A percentile compares a stretch with the other conserved stretches of the same genome.
These are phyloP conservation scores for Hycleus phaleratus DNA, from an alignment of 1,140 invertebrate genomes.

Conservation along the genomic window DNA sequence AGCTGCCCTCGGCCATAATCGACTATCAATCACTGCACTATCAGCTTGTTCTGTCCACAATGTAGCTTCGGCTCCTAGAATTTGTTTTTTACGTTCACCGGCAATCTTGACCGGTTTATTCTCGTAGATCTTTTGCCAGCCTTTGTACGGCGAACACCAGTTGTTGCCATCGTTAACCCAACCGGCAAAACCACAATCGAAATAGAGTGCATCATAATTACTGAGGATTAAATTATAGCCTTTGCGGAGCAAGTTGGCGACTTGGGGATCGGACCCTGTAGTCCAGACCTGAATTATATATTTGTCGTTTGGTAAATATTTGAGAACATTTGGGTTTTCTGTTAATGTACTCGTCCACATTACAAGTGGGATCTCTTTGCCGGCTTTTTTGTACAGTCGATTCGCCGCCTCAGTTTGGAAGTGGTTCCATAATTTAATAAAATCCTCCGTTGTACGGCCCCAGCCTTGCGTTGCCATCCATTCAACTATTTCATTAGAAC, in stretches of 20 bases:
- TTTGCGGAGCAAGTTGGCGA: constrained; percentile 57
- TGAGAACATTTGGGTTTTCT: constrained; percentile 53
- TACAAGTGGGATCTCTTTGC: constrained; percentile 54
- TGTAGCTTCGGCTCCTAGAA: constrained; percentile 64
- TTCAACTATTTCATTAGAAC: constrained; percentile 52
- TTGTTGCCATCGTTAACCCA: constrained; percentile 63
- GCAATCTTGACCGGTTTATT: constrained; percentile 60
- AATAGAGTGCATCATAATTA: constrained; percentile 76
- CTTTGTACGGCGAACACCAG: constrained; percentile 82
- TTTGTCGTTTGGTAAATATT: constrained; percentile 55
- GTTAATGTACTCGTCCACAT: constrained; percentile 81
- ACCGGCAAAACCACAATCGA: constrained; percentile 70
- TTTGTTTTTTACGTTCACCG: constrained; percentile 28
- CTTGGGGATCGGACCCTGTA: constrained; percentile 50
- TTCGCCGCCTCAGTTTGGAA: constrained; percentile 63
- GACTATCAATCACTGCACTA: constrained; percentile 52
- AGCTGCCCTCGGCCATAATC: constrained; percentile 70
- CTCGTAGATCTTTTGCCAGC: constrained; percentile 79
- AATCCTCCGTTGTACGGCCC: constrained; percentile 51
- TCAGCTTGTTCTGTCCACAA: constrained; percentile 78
- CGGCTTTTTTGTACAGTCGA: constrained; percentile 47
- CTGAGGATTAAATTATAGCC: constrained; percentile 70
- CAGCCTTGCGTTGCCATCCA: constrained; percentile 62
- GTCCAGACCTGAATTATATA: constrained; percentile 85
- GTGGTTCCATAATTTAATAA: constrained; percentile 66